These are phyloP conservation scores for Chloebia gouldiae DNA, from an alignment of 2,113 vertebrate genomes.

Conservation along the genomic window DNA sequence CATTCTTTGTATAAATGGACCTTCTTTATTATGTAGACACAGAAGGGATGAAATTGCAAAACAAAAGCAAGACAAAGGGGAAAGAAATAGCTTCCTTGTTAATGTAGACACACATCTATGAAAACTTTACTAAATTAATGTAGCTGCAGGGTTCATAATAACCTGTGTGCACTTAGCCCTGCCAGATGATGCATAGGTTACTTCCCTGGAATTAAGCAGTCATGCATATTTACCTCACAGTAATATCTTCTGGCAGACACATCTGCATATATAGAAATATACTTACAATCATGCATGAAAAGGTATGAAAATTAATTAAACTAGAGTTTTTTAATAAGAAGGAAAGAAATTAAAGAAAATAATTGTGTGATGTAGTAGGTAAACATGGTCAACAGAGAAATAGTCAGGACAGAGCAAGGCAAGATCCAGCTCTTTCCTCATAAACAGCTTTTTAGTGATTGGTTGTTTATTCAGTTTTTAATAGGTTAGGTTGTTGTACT, in stretches of 20 bases:
- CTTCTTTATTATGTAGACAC: not conserved
- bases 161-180: not conserved
- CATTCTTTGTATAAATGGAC: constrained; percentile 3
- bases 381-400: not conserved
- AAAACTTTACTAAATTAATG: constrained; percentile 35
- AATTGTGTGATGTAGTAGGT: rapidly evolving
- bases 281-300: not conserved
- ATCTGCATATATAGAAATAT: not conserved
- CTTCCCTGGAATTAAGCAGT: constrained; percentile 40
- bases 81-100: not conserved
- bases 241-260: constrained; percentile 16
- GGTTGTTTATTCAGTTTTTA: not conserved
- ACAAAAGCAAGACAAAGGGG: not conserved
- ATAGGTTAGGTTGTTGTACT: not conserved
- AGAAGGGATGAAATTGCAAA: constrained; percentile 7
- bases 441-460: not conserved
- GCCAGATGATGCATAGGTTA: constrained; percentile 33
- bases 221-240: not conserved
- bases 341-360: not conserved
- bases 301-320: not conserved
- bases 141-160: constrained; percentile 31
- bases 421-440: not conserved
- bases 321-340: not conserved
- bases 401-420: not conserved
- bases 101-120: not conserved